Conservation (phyloP, 2,113 vertebrate species). For the Dolichallabes microphthalmus region DNA sequence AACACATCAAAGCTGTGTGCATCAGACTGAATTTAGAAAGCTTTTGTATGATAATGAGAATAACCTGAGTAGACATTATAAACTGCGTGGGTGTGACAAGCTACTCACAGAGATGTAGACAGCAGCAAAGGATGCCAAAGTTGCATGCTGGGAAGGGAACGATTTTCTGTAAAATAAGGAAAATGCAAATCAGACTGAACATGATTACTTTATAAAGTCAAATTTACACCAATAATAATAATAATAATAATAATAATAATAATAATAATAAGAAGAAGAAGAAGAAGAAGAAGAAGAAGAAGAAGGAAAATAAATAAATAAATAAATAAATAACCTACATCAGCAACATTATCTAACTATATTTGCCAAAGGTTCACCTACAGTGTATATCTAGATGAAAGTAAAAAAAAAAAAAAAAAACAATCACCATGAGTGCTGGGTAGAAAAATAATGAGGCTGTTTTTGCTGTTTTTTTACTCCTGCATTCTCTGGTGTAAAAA, state of each 20-base stretch:
- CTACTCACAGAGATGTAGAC: conserved; percentile 97
- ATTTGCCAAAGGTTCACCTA: background rate
- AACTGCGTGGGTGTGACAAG: background rate
- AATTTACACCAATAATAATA: too few species aligned
- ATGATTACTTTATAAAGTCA: background rate
- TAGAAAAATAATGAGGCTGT: background rate
- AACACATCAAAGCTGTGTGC: background rate
- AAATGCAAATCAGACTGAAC: conserved; percentile 2
- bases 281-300: too few species aligned
- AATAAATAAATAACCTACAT: background rate
- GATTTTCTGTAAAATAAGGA: conserved; percentile 85
- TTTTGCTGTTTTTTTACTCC: background rate
- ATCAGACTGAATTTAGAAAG: background rate
- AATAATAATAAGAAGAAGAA: too few species aligned
- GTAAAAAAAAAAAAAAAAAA: background rate
- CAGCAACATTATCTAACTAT: background rate
- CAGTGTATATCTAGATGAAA: background rate
- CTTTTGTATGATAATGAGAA: background rate
- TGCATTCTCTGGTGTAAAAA: background rate
- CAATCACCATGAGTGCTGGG: background rate
- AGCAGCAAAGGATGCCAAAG: conserved; percentile 93
- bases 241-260: too few species aligned
- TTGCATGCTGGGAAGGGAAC: conserved; percentile 96
- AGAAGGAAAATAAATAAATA: too few species aligned
- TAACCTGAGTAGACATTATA: background rate